These are phyloP conservation scores for Mythimna lalbum DNA, from an alignment of 2,888 invertebrate genomes.

Conservation along the genomic window DNA sequence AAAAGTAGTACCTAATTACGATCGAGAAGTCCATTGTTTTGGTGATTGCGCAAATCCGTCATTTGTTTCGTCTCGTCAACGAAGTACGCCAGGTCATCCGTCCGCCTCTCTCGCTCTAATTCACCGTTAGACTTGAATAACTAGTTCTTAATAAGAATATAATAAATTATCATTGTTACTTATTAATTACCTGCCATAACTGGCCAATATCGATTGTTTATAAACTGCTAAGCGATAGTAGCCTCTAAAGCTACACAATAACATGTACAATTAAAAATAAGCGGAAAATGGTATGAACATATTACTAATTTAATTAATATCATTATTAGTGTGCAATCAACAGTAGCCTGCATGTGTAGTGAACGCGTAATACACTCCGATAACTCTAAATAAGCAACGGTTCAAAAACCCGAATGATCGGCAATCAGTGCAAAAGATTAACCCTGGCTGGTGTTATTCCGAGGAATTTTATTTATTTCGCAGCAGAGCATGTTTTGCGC, in stretches of 20 bases:
- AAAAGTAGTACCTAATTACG: conserved; percentile 64
- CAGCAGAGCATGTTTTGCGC: conserved; percentile 43
- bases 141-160: conserved; percentile 39
- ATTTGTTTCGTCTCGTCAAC: conserved; percentile 66
- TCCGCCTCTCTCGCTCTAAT: conserved; percentile 64
- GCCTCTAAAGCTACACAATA: neutral
- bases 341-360: neutral
- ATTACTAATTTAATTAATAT: conserved; percentile 2
- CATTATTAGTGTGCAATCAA: neutral
- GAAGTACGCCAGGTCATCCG: conserved; percentile 50
- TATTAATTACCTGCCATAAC: neutral
- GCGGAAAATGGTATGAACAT: conserved; percentile 14
- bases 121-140: conserved; percentile 58
- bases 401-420: conserved; percentile 28
- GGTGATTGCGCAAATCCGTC: conserved; percentile 72
- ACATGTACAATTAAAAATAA: conserved; percentile 7
- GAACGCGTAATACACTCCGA: conserved; percentile 8
- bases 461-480: conserved; percentile 37
- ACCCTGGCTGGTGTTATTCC: conserved; percentile 30
- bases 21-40: conserved; percentile 69
- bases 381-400: conserved; percentile 8
- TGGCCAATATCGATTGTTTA: conserved; percentile 2
- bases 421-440: conserved; percentile 37
- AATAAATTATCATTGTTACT: conserved; percentile 3
- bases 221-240: conserved; percentile 1